Evolutionary conservation across 2,113 vertebrate species (phyloP), one percentile per base, ranked within the genome.

Genomic region (Archocentrus centrarchus): DNA sequence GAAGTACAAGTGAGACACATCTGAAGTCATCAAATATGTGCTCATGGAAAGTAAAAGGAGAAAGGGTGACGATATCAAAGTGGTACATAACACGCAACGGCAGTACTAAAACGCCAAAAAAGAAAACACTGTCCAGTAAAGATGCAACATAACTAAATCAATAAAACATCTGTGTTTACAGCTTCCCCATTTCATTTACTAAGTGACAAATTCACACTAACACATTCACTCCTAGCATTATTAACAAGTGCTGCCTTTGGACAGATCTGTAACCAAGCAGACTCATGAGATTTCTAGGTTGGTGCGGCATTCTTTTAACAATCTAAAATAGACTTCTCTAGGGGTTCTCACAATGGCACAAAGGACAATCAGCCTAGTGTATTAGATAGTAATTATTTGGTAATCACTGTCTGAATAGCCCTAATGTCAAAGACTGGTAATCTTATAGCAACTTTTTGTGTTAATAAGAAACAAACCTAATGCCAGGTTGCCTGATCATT

Each of bases 91-190:
- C 41, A 59, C 75, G 55, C 11, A 27, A 63, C 7, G 15, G 30
- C 11, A 7, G 22, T 37, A 47, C 9, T 20, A 11, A 30, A 68
- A 79, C 41, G 11, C 50, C 0, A 9, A 44, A 47, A 47, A 47
- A 15, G 6, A 47, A 64, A 77, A 73, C 55, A 86, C 58, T 22
- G 39, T 70, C 53, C 24, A 59, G 35, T 76, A 27, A 81, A 50
- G 15, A 83, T 20, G 27, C 50, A 80, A 59, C 32, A n/a, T 55
- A 77, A 13, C 47, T 10, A 58, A 89, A 79, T 86, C 44, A 64
- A 79, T 63, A 60, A 85, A 84, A 86, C 87, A 90, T 90, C 78
- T 86, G 86, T 30, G 14, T 27, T 64, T 58, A 63, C 76, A 90
- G 81, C 63, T 88, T 79, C 83, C 62, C 5, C 39, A 14, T 27